Base-by-base conservation (phyloP, 2,797 vertebrate species). In the Eulemur albifrons region DNA sequence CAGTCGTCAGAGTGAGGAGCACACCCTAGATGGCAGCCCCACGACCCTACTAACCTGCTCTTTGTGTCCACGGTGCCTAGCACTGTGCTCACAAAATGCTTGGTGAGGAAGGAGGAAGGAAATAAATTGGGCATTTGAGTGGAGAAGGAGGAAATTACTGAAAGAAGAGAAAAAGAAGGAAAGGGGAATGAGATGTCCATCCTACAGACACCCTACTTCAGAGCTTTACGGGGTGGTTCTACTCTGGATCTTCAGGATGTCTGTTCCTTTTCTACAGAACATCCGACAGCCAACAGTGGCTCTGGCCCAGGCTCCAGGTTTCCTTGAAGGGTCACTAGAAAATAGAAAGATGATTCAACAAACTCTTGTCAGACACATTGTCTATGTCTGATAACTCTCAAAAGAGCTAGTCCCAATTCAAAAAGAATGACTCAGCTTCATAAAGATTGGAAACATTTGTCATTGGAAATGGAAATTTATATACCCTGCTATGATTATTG, bases 221-320 rank as follows among this genome's bases (percentile, higher is more conserved):
- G 32, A 30, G 35, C 13, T 81, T 7, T 3, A 0, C 3, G 4
- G 10, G 9, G 40, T 23, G 7, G 2, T 14, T 48, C 18, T 27
- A 7, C 43, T 30, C n/a, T 50, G 8, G 25, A 21, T 45, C 65
- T 90, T 61, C 70, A 4, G 38, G 50, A 3, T 12, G 18, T 38
- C 23, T 21, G 1, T 18, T 65, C 48, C 59, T n/a, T 77, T 63
- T 88, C 54, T 61, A 27, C 17, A 63, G 12, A 82, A 45, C 17
- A n/a, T 30, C 61, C 13, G 11, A 0, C 11, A 10, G 17, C 7
- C 4, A 59, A 17, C 32, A 11, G 65, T 17, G 17, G 14, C 61
- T 70, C 84, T 50, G n/a, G 48, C 38, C 38, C 4, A 25, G 54
- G 30, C n/a, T 43, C 48, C n/a, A 5, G 45, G 20, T 17, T 48